Percentiles rank a stretch among this genome's conserved stretches.
phyloP scores from a whole-genome alignment of 2,888 invertebrate genomes.

The Orthonevra nobilis region DNA sequence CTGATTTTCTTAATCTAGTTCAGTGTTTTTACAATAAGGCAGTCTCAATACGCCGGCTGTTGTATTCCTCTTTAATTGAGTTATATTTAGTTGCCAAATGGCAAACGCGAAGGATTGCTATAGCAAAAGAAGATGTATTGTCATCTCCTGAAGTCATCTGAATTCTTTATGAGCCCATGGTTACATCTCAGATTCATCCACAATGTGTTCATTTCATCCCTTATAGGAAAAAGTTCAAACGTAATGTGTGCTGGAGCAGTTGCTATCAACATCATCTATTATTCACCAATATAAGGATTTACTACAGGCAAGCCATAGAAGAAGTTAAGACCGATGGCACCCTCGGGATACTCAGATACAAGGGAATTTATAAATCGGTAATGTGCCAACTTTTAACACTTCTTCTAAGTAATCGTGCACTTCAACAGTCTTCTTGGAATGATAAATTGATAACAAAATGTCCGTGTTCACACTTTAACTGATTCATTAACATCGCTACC shows the following conservation, averaged over 20 bases:
- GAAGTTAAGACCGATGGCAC: neutral
- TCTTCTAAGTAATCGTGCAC: slow-evolving; percentile 2
- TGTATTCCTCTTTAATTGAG: slow-evolving; percentile 25
- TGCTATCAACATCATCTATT: slow-evolving; percentile 10
- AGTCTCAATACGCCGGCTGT: neutral
- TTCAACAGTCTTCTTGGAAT: neutral
- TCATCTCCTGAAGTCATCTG: slow-evolving; percentile 31
- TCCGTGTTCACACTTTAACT: neutral
- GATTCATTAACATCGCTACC: slow-evolving; percentile 26
- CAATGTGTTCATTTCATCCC: neutral
- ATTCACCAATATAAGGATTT: slow-evolving; percentile 22
- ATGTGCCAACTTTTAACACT: slow-evolving; percentile 11
- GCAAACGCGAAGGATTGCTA: neutral
- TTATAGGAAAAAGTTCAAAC: slow-evolving; percentile 13
- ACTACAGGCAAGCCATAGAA: neutral
- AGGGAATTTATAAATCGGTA: neutral
- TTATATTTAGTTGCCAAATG: slow-evolving; percentile 40
- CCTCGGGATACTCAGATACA: slow-evolving; percentile 20
- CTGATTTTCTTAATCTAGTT: slow-evolving; percentile 42
- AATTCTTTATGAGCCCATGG: slow-evolving; percentile 32
- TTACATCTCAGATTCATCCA: neutral
- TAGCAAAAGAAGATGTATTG: slow-evolving; percentile 4
- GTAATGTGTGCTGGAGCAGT: slow-evolving; percentile 18
- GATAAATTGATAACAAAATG: slow-evolving; percentile 3
- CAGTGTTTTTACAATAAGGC: neutral